A percentile compares a stretch with the other conserved stretches of the same genome.
phyloP scores from a whole-genome alignment of 2,888 invertebrate genomes.

The Xanthorhoe designata region DNA sequence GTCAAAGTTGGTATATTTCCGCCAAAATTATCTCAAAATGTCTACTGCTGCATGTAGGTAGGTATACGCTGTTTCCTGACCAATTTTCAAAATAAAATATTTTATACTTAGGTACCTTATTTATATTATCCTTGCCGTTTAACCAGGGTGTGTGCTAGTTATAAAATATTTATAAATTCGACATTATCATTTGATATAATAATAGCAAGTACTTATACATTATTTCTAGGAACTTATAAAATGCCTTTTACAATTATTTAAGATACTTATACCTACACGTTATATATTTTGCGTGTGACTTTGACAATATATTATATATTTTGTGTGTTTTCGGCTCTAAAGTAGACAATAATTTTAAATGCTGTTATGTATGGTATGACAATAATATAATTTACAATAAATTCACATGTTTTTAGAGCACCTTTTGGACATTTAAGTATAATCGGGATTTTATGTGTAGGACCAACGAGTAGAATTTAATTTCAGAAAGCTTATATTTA shows the following conservation, averaged over 20 bases:
- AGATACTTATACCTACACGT: slow-evolving; percentile 2
- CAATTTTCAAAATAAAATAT: slow-evolving; percentile 46
- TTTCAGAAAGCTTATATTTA: slow-evolving; percentile 18
- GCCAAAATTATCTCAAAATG: slow-evolving; percentile 51
- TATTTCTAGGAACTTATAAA: slow-evolving; percentile 13
- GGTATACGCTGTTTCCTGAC: slow-evolving; percentile 46
- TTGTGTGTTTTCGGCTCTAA: slow-evolving; percentile 37
- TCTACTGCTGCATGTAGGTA: too few relatives aligned
- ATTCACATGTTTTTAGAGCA: slow-evolving; percentile 50
- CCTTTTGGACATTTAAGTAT: slow-evolving; percentile 38
- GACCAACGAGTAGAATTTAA: slow-evolving; percentile 54
- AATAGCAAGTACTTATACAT: slow-evolving; percentile 25
- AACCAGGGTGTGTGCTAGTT: slow-evolving; percentile 60
- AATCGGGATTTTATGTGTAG: slow-evolving; percentile 45
- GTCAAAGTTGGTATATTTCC: slow-evolving; percentile 56
- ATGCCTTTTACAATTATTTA: slow-evolving; percentile 40
- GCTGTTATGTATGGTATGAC: slow-evolving; percentile 28
- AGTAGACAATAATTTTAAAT: slow-evolving; percentile 52
- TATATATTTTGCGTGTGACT: slow-evolving; percentile 68
- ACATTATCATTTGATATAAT: not conserved
- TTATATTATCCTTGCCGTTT: slow-evolving; percentile 51
- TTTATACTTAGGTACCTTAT: too few relatives aligned
- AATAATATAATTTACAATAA: slow-evolving; percentile 36
- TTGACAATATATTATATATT: slow-evolving; percentile 76
- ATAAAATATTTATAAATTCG: slow-evolving; percentile 7